Conservation (phyloP, 2,113 vertebrate genomes). For the Dasypus novemcinctus region DNA sequence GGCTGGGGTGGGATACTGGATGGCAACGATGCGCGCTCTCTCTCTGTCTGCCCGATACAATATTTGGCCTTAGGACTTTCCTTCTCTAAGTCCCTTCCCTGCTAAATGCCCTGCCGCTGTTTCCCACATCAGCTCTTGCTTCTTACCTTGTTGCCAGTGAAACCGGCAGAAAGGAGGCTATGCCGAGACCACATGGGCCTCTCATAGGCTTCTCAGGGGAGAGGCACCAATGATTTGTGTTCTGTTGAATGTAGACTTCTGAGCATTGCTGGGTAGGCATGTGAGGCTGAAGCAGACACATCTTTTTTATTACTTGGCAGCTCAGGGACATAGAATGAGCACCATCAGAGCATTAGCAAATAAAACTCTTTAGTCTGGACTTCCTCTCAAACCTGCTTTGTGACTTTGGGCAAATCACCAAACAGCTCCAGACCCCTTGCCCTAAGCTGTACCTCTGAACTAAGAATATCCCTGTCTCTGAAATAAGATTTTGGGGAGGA, state of each 20-base stretch:
- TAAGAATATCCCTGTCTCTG: not conserved
- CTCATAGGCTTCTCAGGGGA: not conserved
- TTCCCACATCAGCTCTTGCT: not conserved
- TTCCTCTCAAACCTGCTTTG: not conserved
- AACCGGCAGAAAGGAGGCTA: not conserved
- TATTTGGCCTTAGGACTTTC: not conserved
- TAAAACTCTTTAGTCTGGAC: not conserved
- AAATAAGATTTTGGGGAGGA: not conserved
- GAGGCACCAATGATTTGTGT: not conserved
- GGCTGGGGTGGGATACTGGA: not conserved
- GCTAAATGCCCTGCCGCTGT: not conserved
- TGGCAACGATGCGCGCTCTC: not conserved
- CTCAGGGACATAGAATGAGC: not conserved
- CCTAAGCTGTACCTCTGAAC: not conserved
- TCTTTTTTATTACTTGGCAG: not conserved
- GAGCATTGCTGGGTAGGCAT: not conserved
- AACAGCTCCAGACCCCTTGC: not conserved
- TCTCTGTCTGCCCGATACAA: not conserved
- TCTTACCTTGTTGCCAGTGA: slow-evolving; percentile 34
- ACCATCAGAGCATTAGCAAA: not conserved
- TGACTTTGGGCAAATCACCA: not conserved
- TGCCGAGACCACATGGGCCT: not conserved
- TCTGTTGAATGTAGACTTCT: not conserved
- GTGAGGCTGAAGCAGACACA: not conserved
- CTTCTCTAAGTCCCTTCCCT: not conserved